Conservation (phyloP, 2,888 invertebrate species). For the Ceraclea dissimilis region DNA sequence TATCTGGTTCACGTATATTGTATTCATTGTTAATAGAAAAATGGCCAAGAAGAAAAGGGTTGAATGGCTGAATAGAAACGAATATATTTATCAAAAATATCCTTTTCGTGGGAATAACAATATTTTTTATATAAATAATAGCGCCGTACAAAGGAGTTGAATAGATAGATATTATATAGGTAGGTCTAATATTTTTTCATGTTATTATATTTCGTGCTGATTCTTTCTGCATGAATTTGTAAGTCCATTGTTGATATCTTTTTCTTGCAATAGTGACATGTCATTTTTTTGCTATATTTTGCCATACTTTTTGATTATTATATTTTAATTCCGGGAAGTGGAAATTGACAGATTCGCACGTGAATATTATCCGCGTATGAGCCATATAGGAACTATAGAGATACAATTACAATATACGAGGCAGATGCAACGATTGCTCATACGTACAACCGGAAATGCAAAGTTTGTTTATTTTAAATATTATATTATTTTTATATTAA, state of each 20-base stretch:
- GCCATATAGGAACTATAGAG: not conserved
- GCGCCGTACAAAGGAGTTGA: slow-evolving; percentile 11
- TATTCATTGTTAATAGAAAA: slow-evolving; percentile 21
- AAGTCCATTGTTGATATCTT: slow-evolving; percentile 9
- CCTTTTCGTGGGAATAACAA: slow-evolving; percentile 25
- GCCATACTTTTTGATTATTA: slow-evolving; percentile 2
- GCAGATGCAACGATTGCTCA: slow-evolving; percentile 5
- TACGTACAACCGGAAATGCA: slow-evolving; percentile 13
- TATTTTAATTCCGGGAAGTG: slow-evolving; percentile 19
- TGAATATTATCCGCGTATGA: slow-evolving; percentile 7
- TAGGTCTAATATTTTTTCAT: too few relatives aligned
- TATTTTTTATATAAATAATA: slow-evolving; percentile 25
- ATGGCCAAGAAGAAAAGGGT: slow-evolving; percentile 23
- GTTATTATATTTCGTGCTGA: too few relatives aligned
- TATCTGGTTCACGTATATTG: slow-evolving; percentile 25
- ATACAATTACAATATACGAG: not conserved
- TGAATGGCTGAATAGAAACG: slow-evolving; percentile 22
- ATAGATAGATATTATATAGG: not conserved
- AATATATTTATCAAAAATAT: slow-evolving; percentile 26
- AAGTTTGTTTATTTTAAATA: not conserved
- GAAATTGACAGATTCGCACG: slow-evolving; percentile 17
- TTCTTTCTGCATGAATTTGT: slow-evolving; percentile 6
- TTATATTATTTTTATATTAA: too few relatives aligned
- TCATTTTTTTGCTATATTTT: slow-evolving; percentile 10
- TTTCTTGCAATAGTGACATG: slow-evolving; percentile 15